Base-by-base conservation (phyloP, 2,888 invertebrate species). In the Reticulitermes lucifugus region DNA sequence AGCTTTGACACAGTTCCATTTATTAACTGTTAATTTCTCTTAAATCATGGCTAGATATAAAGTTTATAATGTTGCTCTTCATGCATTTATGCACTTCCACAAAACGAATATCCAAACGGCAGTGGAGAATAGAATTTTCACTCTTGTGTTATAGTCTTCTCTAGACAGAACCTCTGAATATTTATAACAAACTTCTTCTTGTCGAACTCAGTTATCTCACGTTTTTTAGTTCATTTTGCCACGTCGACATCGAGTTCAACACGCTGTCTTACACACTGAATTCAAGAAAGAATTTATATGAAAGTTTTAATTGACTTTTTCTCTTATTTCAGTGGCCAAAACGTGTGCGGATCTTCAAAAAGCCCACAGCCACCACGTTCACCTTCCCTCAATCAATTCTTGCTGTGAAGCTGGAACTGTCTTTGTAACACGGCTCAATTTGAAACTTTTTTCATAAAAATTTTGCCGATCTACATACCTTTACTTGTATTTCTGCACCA, bases 1-100 rank as follows among this genome's bases (percentile, higher is more conserved):
- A 77, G 77, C 77, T 41, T 51, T 51, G 5, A 29, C 7, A 29
- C n/a, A 73, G 29, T 77, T 77, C 46, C 29, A 73, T 77, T 77
- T 51, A 77, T 46, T 22, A 77, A 77, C 77, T 21, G 22, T 46
- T 51, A 77, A 46, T 77, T 35, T 35, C 9, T 46, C 12, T 73
- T 35, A 65, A 10, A 25, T n/a, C 65, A n/a, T 25, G 7, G n/a
- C 9, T 25, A 65, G 65, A 14, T n/a, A n/a, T n/a, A 25, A 25
- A n/a, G n/a, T 65, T 25, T 10, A 65, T 1, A 65, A 65, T n/a
- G n/a, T 25, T 18, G 9, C 7, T 5, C 65, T 65, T 6, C 35
- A 41, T 18, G 12, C 41, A 73, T 41, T 29, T 29, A 25, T 21
- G 18, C 41, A 73, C 35, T 41, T 21, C 73, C 73, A 73, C 41